phyloP scores from a whole-genome alignment of 2,888 invertebrate species.

The Orthosia gothica region DNA sequence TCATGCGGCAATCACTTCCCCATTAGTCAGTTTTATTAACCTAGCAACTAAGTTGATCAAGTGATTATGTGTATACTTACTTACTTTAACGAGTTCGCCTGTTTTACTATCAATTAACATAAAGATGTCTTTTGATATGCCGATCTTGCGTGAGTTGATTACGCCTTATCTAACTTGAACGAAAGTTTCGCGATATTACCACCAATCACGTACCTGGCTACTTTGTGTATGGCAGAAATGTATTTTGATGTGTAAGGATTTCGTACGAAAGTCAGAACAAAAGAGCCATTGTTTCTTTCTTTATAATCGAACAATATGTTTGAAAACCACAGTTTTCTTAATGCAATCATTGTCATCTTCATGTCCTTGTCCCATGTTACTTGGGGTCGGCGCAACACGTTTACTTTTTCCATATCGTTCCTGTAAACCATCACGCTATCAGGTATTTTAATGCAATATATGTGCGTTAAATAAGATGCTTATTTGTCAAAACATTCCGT shows the following conservation, averaged over 20 bases:
- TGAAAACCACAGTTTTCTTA: no score
- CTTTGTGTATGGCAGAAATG: neutral
- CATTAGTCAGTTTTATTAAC: slow-evolving; percentile 49
- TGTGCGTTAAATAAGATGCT: no score
- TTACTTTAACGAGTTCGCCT: slow-evolving; percentile 23
- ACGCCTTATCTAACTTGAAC: slow-evolving; percentile 22
- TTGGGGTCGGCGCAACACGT: no score
- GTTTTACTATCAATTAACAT: slow-evolving; percentile 36
- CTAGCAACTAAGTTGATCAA: slow-evolving; percentile 43
- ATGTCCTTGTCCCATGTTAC: no score
- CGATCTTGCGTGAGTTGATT: slow-evolving; percentile 17
- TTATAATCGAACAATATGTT: slow-evolving; percentile 11
- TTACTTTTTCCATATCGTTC: no score
- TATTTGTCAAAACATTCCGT: neutral
- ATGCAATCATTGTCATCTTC: no score
- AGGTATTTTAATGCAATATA: neutral
- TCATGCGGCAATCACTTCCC: slow-evolving; percentile 48
- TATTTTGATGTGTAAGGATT: neutral
- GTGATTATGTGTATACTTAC: slow-evolving; percentile 27
- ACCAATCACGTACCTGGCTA: neutral
- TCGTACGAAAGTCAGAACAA: slow-evolving; percentile 2
- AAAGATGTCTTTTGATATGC: slow-evolving; percentile 46
- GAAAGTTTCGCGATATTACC: slow-evolving; percentile 38
- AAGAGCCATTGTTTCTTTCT: slow-evolving; percentile 20
- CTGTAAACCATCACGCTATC: no score